Evolutionary conservation across 2,113 vertebrate genomes (phyloP).

Genomic region (Pomatorhinus ruficollis): DNA sequence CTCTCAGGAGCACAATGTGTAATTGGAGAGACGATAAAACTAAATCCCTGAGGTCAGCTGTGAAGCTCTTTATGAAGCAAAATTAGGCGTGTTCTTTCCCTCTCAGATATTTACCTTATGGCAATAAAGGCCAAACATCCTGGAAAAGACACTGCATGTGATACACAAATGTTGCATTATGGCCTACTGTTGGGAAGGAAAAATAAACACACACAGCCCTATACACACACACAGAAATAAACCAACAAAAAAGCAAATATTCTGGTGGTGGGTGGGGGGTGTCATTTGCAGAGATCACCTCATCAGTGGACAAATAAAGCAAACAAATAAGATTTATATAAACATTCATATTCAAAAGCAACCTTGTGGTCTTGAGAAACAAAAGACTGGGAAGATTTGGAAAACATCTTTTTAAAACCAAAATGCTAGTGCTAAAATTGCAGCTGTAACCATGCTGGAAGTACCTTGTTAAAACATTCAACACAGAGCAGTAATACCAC

Average conservation of each 20-base stretch:
- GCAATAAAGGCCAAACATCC: not conserved
- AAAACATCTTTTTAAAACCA: not conserved
- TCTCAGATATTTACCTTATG: not conserved
- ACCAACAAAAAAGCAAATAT: not conserved
- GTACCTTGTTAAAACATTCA: not conserved
- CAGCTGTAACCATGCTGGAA: not conserved
- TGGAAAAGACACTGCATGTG: not conserved
- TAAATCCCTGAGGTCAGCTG: not conserved
- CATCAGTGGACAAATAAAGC: not conserved
- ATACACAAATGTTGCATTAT: not conserved
- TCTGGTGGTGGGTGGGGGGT: not conserved
- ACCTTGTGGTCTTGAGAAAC: not conserved
- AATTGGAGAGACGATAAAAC: slow-evolving; percentile 24
- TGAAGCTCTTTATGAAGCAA: not conserved
- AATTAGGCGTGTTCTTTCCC: not conserved
- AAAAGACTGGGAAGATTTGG: not conserved
- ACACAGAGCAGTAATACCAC: not conserved
- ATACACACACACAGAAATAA: not conserved
- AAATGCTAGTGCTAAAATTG: not conserved
- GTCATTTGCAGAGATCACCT: not conserved
- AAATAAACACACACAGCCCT: not conserved
- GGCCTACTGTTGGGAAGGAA: not conserved
- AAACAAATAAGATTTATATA: not conserved
- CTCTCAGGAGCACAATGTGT: not conserved
- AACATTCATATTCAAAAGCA: not conserved